Conservation (phyloP, 2,113 vertebrate species). For the Canis aureus region DNA sequence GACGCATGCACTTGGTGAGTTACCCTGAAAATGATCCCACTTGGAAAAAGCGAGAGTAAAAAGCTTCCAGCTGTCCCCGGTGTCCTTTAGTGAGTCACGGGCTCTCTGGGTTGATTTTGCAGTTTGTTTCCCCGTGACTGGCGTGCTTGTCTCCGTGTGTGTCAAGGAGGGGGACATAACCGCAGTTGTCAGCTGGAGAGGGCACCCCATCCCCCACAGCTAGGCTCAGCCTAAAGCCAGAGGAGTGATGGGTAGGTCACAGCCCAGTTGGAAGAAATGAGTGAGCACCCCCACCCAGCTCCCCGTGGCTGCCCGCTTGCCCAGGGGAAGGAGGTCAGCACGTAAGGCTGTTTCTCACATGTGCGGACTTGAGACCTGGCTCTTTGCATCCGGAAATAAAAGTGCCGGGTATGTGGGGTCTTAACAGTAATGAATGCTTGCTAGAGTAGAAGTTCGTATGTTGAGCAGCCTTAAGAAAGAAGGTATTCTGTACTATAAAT, state of each 20-base stretch:
- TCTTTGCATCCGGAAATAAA: neutral
- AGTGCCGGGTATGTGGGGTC: neutral
- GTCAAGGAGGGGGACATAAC: fast-evolving
- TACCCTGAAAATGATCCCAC: too few relatives aligned
- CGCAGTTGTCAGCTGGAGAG: neutral
- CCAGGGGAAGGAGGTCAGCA: neutral
- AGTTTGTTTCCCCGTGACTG: fast-evolving
- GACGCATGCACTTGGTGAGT: neutral
- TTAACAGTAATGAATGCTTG: neutral
- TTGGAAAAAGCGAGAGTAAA: fast-evolving
- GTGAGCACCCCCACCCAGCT: neutral
- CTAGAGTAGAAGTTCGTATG: neutral
- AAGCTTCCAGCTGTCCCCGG: neutral
- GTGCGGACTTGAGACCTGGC: neutral
- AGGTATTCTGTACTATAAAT: neutral
- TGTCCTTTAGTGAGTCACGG: fast-evolving
- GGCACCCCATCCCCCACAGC: neutral
- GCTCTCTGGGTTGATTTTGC: neutral
- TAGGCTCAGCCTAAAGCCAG: too few relatives aligned
- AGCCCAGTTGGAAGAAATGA: neutral
- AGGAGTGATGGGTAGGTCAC: neutral
- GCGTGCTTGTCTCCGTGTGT: neutral
- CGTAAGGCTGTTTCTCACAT: neutral
- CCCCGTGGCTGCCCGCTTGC: fast-evolving
- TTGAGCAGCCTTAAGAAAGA: neutral